phyloP scores from a whole-genome alignment of 2,888 invertebrate genomes.

The Nomada ferruginata region DNA sequence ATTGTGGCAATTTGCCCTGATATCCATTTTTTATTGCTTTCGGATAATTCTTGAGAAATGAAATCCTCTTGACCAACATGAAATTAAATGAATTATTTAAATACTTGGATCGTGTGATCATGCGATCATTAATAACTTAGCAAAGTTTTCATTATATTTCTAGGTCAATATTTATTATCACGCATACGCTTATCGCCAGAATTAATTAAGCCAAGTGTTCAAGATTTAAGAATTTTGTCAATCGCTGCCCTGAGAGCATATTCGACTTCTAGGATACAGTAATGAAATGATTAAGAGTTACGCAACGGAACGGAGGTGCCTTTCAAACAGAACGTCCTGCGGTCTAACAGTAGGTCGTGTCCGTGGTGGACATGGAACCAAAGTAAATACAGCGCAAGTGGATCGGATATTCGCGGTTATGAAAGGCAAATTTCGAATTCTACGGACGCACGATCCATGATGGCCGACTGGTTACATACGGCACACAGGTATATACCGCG shows the following conservation, averaged over 20 bases:
- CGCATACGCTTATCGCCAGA: too few relatives aligned
- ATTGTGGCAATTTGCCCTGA: neutral
- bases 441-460: slow-evolving; percentile 2
- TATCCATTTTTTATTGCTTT: neutral
- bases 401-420: slow-evolving; percentile 22
- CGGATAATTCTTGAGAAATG: too few relatives aligned
- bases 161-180: too few relatives aligned
- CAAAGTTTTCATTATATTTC: too few relatives aligned
- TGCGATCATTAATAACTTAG: too few relatives aligned
- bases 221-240: neutral
- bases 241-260: neutral
- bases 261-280: neutral
- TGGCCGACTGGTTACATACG: neutral
- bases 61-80: too few relatives aligned
- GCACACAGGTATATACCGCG: neutral
- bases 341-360: neutral
- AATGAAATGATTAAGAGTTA: neutral
- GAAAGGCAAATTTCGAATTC: slow-evolving; percentile 32
- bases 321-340: neutral
- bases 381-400: slow-evolving; percentile 21
- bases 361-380: neutral
- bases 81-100: too few relatives aligned
- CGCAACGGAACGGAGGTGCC: neutral
- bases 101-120: too few relatives aligned
- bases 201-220: neutral